Base-by-base conservation (phyloP, 2,113 vertebrate species). In the Apeltes quadracus region DNA sequence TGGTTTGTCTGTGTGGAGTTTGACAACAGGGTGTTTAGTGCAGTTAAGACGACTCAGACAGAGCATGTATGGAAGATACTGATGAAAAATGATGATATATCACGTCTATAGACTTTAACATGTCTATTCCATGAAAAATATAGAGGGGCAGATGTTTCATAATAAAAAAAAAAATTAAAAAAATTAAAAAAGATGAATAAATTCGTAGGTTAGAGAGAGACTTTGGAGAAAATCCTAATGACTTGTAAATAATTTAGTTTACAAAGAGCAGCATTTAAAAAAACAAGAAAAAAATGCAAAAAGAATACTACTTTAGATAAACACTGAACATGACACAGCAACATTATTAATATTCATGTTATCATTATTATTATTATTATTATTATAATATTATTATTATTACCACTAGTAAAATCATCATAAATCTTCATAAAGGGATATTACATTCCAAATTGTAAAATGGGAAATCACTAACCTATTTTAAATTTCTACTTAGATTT, bases 401-500 rank as follows among this genome's bases (percentile, higher is more conserved):
- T 87, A 84, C 76, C 66, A 86, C 62, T 87, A 87, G 79, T 84
- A 86, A 80, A 81, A 85, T 88, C 76, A 79, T 88, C 81, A 76
- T n/a, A n/a, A n/a, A n/a, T 91, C 85, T 79, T 87, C 81, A 81
- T 89, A 84, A 87, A 83, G 87, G 83, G 85, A 89, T 91, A 85
- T 86, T 88, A 85, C 90, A 93, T 93, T 93, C 88, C 89, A 90
- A 91, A 91, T 87, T 91, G 90, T 89, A 91, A 89, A 91, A 88
- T 91, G 88, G 88, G 81, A 90, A 92, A 92, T 90, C 88, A 88
- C 91, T 83, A 90, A 92, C 90, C 88, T 90, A 92, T 92, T 91
- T 93, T 92, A 92, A 91, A 92, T 93, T 93, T 93, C 87, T 92
- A 91, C 90, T 88, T 93, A 92, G 89, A 90, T 87, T 89, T 92